phyloP scores from a whole-genome alignment of 2,113 vertebrate species.

The Corythaixoides concolor region DNA sequence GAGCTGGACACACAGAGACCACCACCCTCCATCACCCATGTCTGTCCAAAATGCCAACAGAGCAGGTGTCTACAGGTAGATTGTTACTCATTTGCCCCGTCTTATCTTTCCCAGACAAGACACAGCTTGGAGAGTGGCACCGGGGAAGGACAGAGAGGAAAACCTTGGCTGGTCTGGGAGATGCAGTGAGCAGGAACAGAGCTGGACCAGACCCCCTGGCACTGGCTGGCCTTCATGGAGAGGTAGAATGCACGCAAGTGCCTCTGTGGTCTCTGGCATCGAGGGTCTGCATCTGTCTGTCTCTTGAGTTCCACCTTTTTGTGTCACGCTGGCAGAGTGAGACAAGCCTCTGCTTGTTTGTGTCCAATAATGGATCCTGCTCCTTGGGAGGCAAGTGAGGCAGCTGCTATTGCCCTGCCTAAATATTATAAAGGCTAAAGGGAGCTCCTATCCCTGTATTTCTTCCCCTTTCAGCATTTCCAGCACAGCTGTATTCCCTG shows the following conservation, averaged over 20 bases:
- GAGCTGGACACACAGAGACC: not conserved
- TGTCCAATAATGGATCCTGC: not conserved
- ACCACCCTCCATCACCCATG: not conserved
- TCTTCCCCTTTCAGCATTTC: not conserved
- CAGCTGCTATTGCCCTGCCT: not conserved
- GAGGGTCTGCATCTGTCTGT: not conserved
- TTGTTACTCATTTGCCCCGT: not conserved
- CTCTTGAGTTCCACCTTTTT: not conserved
- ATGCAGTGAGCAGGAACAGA: not conserved
- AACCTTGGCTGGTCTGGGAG: not conserved
- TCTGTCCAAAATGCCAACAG: not conserved
- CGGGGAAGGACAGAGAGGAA: not conserved
- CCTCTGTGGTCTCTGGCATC: not conserved
- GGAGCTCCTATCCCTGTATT: not conserved
- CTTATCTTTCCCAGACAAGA: not conserved
- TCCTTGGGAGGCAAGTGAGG: not conserved
- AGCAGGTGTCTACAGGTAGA: not conserved
- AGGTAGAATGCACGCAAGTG: accelerated
- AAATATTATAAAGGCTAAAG: not conserved
- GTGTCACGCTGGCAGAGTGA: not conserved
- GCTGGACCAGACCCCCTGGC: no score
- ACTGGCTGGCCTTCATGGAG: not conserved
- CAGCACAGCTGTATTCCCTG: not conserved
- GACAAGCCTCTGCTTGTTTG: not conserved
- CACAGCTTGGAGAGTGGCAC: not conserved